Evolutionary conservation across 1,140 invertebrate species (phyloP), one percentile per base, ranked within the genome.

Genomic region (Sesamia nonagrioides): DNA sequence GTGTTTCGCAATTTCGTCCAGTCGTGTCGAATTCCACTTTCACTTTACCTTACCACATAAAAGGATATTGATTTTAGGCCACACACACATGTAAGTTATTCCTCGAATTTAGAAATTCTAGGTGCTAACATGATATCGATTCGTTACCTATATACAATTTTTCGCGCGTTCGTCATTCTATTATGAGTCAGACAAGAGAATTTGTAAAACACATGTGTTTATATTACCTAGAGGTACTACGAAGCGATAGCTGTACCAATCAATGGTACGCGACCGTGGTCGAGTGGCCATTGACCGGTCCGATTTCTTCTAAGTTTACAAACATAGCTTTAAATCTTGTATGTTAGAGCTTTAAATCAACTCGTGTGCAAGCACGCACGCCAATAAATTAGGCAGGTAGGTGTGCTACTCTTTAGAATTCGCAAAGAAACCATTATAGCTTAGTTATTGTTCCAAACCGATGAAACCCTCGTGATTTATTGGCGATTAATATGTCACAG

Each of bases 281-380:
- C 40, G 54, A 42, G 56, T 61, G 42, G 56, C 42, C 71, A 33
- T 73, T 58, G 50, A 58, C 52, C 71, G 33, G 54, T 73, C 52
- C 71, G 33, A 37, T 73, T 73, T 58, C 71, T 73, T 73, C 27
- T 61, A 75, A 75, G 72, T 75, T 75, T 75, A 48, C 72, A 75
- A 75, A 75, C 72, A 74, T 45, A 75, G 37, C 77, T 63, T 69
- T 82, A 82, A 82, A 82, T 82, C 80, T 82, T 79, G 63, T 60
- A 33, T 15, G 35, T 68, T 78, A 71, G 68, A 69, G 52, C 66
- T 50, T 35, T 79, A 82, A 78, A 78, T 78, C 80, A 82, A 72
- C 18, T 35, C 37, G 80, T 63, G 58, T 66, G 69, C 60, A 42
- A 52, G 45, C 61, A 72, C 68, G 75, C 48, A 54, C 69, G 69